Percentiles rank a stretch among this genome's conserved stretches.
These are phyloP conservation scores for Callochromis pleurospilus DNA, from an alignment of 2,113 vertebrate genomes.

Conservation along the genomic window DNA sequence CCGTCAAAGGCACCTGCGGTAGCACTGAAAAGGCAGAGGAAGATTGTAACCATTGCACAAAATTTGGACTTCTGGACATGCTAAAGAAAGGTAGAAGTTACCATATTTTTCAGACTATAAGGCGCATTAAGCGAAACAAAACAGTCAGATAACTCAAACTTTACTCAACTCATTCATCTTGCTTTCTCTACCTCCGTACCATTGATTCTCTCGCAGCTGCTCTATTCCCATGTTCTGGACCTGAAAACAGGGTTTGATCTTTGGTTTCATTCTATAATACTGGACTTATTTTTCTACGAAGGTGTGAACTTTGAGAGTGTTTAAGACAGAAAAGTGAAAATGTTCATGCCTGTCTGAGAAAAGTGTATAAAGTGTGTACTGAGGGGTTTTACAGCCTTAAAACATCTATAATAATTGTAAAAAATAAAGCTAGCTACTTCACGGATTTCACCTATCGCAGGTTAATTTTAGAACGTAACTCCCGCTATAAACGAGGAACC, in stretches of 20 bases:
- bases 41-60: background rate
- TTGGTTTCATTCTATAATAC: background rate
- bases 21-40: background rate
- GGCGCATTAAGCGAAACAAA: background rate
- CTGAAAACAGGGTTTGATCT: background rate
- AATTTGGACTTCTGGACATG: background rate
- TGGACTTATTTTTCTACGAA: background rate
- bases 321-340: background rate
- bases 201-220: background rate
- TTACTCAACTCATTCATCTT: background rate
- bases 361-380: background rate
- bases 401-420: background rate
- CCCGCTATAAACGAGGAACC: background rate
- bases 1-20: background rate
- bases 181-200: fast-evolving
- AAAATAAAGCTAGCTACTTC: background rate
- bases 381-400: background rate
- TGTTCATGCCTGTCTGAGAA: background rate
- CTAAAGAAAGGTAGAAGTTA: background rate
- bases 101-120: background rate
- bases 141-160: background rate
- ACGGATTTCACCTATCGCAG: background rate
- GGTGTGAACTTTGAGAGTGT: background rate
- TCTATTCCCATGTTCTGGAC: background rate
- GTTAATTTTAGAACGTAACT: background rate